phyloP scores from a whole-genome alignment of 2,797 vertebrate genomes.

The Taeniopygia guttata region DNA sequence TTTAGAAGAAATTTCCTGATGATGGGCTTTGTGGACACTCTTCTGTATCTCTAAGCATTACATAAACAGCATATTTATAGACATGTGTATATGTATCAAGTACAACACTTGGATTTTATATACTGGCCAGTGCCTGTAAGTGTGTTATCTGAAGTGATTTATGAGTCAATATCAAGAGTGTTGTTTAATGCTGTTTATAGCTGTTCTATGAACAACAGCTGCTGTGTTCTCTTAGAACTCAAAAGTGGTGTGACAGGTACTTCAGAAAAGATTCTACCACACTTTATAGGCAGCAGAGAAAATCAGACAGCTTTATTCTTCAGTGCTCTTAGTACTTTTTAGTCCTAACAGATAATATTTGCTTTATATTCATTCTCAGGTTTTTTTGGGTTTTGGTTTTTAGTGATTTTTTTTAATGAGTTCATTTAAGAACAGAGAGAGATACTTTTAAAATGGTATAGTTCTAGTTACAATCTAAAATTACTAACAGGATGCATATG shows the following conservation, averaged over 20 bases:
- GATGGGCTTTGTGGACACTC: background rate
- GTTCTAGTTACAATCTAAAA: background rate
- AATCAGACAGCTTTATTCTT: background rate
- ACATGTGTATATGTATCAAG: too few species aligned
- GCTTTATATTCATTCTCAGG: background rate
- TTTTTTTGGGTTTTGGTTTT: background rate
- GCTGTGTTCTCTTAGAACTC: background rate
- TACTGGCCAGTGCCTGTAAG: background rate
- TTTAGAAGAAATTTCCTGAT: background rate
- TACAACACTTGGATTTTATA: background rate
- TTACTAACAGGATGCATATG: background rate
- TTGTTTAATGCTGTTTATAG: background rate
- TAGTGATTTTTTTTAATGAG: background rate
- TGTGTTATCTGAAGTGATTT: background rate
- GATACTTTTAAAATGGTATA: background rate
- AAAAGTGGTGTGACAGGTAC: background rate
- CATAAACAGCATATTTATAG: background rate
- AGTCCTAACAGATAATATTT: background rate
- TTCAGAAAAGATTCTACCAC: background rate
- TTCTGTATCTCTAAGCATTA: background rate
- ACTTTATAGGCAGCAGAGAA: background rate
- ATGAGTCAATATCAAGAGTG: background rate
- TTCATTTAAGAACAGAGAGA: background rate
- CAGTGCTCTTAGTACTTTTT: background rate
- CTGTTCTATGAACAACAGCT: background rate